Percentiles rank a stretch among this genome's conserved stretches.
phyloP scores from a whole-genome alignment of 2,113 vertebrate species.

The Sorex araneus region DNA sequence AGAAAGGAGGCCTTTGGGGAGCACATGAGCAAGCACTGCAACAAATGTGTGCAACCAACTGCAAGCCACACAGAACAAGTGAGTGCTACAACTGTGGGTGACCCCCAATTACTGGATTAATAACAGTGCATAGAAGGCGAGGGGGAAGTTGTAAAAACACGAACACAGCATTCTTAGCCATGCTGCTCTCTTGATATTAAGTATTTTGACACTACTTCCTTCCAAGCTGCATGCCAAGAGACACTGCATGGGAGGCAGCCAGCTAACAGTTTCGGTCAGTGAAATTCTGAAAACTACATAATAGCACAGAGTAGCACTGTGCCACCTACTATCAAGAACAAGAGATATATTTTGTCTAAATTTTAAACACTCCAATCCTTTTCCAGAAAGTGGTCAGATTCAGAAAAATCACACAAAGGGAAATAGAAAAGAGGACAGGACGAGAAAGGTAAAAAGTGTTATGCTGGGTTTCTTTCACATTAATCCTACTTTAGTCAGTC shows the following conservation, averaged over 20 bases:
- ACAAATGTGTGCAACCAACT: no score
- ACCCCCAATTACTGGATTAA: no score
- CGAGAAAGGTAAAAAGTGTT: conserved; percentile 42
- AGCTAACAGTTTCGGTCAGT: background rate
- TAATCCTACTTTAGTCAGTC: background rate
- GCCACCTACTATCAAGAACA: background rate
- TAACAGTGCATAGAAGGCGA: no score
- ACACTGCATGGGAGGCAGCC: background rate
- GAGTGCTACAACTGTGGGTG: no score
- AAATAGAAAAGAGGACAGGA: background rate
- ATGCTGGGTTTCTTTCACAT: background rate
- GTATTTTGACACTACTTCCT: background rate
- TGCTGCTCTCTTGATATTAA: background rate
- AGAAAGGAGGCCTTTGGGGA: no score
- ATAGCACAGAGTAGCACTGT: background rate
- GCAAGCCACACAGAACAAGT: no score
- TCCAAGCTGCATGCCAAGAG: background rate
- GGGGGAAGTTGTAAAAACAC: background rate
- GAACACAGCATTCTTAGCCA: background rate
- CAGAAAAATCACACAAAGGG: conserved; percentile 21
- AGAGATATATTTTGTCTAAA: background rate
- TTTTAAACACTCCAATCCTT: background rate
- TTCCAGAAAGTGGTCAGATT: background rate
- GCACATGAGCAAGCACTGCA: no score
- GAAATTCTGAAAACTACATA: background rate